Evolutionary conservation across 2,797 vertebrate genomes (phyloP).

Genomic region (Phataginus tricuspis): DNA sequence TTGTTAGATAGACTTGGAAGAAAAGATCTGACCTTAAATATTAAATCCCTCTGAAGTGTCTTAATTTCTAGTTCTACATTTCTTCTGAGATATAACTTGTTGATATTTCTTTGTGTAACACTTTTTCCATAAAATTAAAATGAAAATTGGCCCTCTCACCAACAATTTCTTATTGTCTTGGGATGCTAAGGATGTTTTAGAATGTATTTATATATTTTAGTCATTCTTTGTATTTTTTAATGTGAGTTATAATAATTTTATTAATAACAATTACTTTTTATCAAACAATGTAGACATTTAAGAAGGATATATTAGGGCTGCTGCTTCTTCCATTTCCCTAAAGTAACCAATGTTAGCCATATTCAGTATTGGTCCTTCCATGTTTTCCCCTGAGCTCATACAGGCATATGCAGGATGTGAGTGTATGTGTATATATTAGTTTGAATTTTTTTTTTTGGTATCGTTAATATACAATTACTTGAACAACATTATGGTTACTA

Average conservation of each 20-base stretch:
- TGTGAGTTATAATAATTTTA: neutral
- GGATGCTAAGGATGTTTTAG: neutral
- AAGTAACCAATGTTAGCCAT: neutral
- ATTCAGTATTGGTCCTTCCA: neutral
- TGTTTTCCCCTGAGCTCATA: slow-evolving; percentile 10
- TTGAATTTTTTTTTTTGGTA: neutral
- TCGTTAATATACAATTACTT: too few relatives aligned
- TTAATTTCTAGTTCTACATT: slow-evolving; percentile 27
- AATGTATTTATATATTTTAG: slow-evolving; percentile 20
- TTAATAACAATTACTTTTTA: slow-evolving; percentile 15
- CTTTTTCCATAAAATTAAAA: slow-evolving; percentile 49
- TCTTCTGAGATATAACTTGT: slow-evolving; percentile 16
- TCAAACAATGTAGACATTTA: neutral
- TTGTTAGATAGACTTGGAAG: neutral
- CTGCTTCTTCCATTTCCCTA: neutral
- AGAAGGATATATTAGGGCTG: neutral
- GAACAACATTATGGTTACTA: too few relatives aligned
- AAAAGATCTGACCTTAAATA: slow-evolving; percentile 20
- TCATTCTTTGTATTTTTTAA: neutral
- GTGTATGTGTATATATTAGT: neutral
- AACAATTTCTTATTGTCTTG: neutral
- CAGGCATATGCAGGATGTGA: neutral
- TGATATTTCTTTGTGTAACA: slow-evolving; percentile 11
- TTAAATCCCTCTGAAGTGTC: slow-evolving; percentile 5
- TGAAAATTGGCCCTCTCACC: neutral